Evolutionary conservation across 2,888 invertebrate species (phyloP), one percentile per base, ranked within the genome.

Genomic region (Brachynemurus nebulosus): DNA sequence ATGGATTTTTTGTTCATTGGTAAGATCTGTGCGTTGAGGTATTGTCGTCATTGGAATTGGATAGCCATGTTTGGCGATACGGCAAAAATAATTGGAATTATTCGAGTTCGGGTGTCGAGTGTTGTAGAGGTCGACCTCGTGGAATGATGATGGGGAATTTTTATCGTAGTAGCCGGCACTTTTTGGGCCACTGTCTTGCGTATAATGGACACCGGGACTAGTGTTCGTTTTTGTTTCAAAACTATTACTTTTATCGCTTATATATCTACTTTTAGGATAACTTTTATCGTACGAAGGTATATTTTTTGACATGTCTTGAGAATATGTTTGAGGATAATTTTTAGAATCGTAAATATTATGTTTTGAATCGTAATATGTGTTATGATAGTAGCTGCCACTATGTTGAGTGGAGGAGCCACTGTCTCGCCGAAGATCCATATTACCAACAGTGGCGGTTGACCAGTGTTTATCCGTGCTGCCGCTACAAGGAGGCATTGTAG

Each of bases 381-480:
- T 37, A 20, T 37, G 37, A 37, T 37, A 37, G 21, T 34, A 42
- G 47, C 63, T 67, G 48, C 70, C 70, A 34, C 73, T 78, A 61
- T 84, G 83, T 57, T 84, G 84, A 3, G 83, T 82, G 46, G 81
- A 81, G 34, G 82, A 82, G 42, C 83, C 83, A 49, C 81, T 81
- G 64, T 84, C 83, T 21, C 80, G 70, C 40, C 81, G 70, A 12
- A 44, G 18, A 8, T 44, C 44, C 19, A 21, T 20, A 11, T 17
- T 18, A 45, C 58, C 58, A 59, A 42, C 58, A 39, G 47, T 45
- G 16, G 20, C 27, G 12, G 42, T 25, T 9, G 20, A 21, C 18
- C 36, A 36, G n/a, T 42, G 43, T 20, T 40, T 37, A 16, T 14
- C 44, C 40, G 37, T 19, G 25, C 40, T 20, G 17, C 36, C 40